A percentile compares a stretch with the other conserved stretches of the same genome.
These are phyloP conservation scores for Phenganax subtilis DNA, from an alignment of 92 coral and sea anemone species.

Conservation along the genomic window DNA sequence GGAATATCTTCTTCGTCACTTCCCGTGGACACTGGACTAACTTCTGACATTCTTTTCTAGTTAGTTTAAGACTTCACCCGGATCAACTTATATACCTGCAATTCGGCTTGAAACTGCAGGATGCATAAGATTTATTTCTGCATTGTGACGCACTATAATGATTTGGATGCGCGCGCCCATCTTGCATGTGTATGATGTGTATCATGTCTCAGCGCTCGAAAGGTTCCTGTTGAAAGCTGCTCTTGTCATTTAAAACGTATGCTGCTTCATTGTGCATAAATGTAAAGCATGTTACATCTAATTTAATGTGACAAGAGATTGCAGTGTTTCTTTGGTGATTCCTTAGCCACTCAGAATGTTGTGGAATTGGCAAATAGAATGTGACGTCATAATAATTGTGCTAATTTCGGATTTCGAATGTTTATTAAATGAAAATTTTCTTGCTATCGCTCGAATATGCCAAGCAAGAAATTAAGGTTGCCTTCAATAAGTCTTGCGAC, in stretches of 20 bases:
- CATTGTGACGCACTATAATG: background rate
- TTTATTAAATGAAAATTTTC: background rate
- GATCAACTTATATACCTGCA: background rate
- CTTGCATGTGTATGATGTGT: too few relatives aligned
- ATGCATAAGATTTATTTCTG: background rate
- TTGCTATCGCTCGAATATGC: constrained; percentile 7
- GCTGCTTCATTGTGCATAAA: too few relatives aligned
- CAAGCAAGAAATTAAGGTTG: background rate
- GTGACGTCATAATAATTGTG: constrained; percentile 20
- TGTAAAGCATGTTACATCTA: background rate
- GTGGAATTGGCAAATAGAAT: background rate
- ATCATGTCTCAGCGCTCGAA: too few relatives aligned
- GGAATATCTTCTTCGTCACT: background rate
- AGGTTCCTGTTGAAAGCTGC: too few relatives aligned
- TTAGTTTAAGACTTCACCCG: background rate
- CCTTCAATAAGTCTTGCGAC: background rate
- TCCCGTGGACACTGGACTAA: background rate
- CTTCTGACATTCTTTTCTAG: background rate
- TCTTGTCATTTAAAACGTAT: too few relatives aligned
- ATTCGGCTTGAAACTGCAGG: background rate
- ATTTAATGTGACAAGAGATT: background rate
- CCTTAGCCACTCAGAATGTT: background rate
- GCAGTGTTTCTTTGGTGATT: background rate
- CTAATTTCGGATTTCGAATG: constrained; percentile 9
- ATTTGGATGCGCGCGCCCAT: too few relatives aligned